Percentiles rank a stretch among this genome's conserved stretches.
Conservation (phyloP, 2,113 vertebrate genomes). For the Corydoras sp. region DNA sequence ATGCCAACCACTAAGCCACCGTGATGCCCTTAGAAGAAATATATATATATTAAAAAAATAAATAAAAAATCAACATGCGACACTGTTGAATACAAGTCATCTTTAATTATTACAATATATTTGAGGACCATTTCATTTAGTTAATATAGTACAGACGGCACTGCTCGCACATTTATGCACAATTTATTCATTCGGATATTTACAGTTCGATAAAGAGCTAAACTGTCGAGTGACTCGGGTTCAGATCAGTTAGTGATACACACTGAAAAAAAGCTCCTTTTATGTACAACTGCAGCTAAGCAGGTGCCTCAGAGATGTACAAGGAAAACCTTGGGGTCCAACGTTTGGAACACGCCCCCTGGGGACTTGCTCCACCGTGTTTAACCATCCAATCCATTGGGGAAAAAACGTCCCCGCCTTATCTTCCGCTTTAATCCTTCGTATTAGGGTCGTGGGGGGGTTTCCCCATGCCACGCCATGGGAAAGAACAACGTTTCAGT, state of each 20-base stretch:
- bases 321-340: too few species aligned
- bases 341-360: too few species aligned
- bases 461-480: too few species aligned
- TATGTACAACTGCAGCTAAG: conserved; percentile 18
- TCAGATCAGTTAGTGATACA: conserved; percentile 23
- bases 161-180: conserved; percentile 23
- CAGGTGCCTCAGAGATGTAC: neutral
- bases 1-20: too few species aligned
- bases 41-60: too few species aligned
- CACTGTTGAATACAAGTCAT: conserved; percentile 25
- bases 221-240: conserved; percentile 15
- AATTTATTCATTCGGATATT: conserved; percentile 36
- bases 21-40: too few species aligned
- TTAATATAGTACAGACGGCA: conserved; percentile 41
- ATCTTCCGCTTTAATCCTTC: too few species aligned
- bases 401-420: too few species aligned
- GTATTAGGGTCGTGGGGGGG: too few species aligned
- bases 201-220: conserved; percentile 38
- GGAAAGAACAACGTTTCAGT: too few species aligned
- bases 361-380: too few species aligned
- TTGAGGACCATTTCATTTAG: conserved; percentile 37
- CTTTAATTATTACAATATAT: conserved; percentile 43
- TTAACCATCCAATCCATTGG: too few species aligned
- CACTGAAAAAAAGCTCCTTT: conserved; percentile 23
- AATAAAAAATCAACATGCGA: neutral